Evolutionary conservation across 2,113 vertebrate genomes (phyloP).

Genomic region (Coptodon rendalli): DNA sequence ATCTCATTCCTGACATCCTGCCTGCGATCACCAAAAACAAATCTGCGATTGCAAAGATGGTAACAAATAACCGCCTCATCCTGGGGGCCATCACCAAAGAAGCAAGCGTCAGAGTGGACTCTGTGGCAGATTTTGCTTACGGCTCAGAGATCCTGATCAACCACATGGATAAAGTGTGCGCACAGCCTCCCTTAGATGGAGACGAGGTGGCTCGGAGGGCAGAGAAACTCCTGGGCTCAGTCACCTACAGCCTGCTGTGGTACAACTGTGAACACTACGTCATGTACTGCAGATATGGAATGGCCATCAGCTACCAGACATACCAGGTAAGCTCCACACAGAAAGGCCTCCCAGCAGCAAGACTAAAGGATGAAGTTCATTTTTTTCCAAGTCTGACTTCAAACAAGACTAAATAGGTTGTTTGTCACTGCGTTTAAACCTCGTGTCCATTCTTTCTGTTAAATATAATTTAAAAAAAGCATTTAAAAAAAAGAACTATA

Average conservation of each 20-base stretch:
- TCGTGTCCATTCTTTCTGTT: not conserved
- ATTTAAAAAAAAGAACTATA: not conserved
- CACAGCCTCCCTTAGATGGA: slow-evolving; percentile 70
- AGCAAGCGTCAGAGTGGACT: slow-evolving; percentile 89
- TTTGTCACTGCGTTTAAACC: not conserved
- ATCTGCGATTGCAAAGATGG: slow-evolving; percentile 74
- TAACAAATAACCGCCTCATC: slow-evolving; percentile 87
- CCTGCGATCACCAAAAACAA: slow-evolving; percentile 73
- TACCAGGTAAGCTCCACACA: slow-evolving; percentile 77
- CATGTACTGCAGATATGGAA: slow-evolving; percentile 91
- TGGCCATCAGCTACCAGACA: slow-evolving; percentile 86
- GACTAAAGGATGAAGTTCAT: not conserved
- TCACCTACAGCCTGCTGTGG: slow-evolving; percentile 91
- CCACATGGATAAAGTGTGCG: slow-evolving; percentile 81
- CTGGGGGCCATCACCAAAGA: slow-evolving; percentile 80
- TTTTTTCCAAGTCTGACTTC: not conserved
- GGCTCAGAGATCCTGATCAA: slow-evolving; percentile 86
- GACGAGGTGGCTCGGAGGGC: slow-evolving; percentile 86
- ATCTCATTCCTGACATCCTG: slow-evolving; percentile 93
- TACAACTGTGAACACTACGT: slow-evolving; percentile 98
- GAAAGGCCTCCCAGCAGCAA: not conserved
- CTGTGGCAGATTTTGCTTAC: slow-evolving; percentile 87
- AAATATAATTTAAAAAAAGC: not conserved
- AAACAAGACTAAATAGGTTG: not conserved
- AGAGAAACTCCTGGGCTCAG: slow-evolving; percentile 80